These are phyloP conservation scores for Euplagia quadripunctaria DNA, from an alignment of 2,888 invertebrate species.

Conservation along the genomic window DNA sequence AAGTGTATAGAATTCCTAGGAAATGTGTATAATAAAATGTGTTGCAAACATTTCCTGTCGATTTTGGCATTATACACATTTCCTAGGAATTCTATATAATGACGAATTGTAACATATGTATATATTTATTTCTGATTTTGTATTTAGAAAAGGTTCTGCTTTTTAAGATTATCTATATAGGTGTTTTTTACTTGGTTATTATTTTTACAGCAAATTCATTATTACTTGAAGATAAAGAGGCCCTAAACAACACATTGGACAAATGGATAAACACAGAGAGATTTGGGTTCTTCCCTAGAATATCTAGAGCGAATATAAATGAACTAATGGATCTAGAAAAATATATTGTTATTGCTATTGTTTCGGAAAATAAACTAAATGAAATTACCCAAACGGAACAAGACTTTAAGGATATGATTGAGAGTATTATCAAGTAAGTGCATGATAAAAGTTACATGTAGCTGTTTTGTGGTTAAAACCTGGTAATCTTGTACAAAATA, in stretches of 20 bases:
- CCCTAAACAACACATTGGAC: slow-evolving; percentile 90
- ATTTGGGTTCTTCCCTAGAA: slow-evolving; percentile 95
- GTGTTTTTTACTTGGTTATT: not conserved
- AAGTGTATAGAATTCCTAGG: too few relatives aligned
- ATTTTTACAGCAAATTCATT: slow-evolving; percentile 62
- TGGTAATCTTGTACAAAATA: not conserved
- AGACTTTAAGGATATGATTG: slow-evolving; percentile 94
- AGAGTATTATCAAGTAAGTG: slow-evolving; percentile 90
- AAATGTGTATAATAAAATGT: too few relatives aligned
- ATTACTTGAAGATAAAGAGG: slow-evolving; percentile 67
- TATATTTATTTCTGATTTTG: too few relatives aligned
- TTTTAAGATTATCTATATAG: too few relatives aligned
- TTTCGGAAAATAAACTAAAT: slow-evolving; percentile 95
- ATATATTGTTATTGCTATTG: slow-evolving; percentile 94
- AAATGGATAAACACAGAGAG: slow-evolving; percentile 96
- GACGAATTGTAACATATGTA: too few relatives aligned
- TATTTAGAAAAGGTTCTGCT: too few relatives aligned
- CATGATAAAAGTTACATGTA: not conserved
- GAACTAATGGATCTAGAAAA: slow-evolving; percentile 95
- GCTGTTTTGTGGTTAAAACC: not conserved
- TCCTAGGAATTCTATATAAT: too few relatives aligned
- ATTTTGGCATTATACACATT: too few relatives aligned
- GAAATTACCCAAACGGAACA: slow-evolving; percentile 93
- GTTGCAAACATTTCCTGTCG: too few relatives aligned
- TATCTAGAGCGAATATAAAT: slow-evolving; percentile 94